Conservation (phyloP, 2,797 vertebrate species). For the Rousettus madagascariensis region DNA sequence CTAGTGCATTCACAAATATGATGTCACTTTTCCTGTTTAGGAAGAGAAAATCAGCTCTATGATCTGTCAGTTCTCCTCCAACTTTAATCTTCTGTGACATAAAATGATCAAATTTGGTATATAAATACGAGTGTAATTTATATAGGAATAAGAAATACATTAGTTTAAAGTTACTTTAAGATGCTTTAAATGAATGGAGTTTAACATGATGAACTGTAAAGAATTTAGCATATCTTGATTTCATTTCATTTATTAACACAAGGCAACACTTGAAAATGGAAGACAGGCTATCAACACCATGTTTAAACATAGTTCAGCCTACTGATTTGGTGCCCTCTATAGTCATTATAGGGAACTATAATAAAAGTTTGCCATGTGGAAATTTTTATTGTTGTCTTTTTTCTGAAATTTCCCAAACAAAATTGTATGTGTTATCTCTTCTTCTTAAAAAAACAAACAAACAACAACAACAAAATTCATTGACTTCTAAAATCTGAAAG, state of each 20-base stretch:
- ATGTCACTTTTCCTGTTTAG: neutral
- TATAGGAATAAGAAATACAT: neutral
- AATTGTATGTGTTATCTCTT: neutral
- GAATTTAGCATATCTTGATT: neutral
- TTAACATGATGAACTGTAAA: neutral
- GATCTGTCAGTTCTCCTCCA: neutral
- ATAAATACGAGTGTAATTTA: neutral
- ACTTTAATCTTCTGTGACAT: neutral
- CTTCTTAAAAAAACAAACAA: too few relatives aligned
- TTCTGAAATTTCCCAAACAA: neutral
- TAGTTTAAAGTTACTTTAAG: neutral
- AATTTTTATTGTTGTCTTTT: neutral
- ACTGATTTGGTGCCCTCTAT: neutral
- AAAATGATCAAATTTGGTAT: neutral
- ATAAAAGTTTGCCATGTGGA: neutral
- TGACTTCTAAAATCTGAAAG: neutral
- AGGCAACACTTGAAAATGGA: neutral
- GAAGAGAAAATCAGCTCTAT: neutral
- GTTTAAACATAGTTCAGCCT: neutral
- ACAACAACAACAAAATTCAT: neutral
- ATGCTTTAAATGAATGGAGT: neutral
- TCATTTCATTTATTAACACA: neutral
- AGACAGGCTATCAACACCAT: neutral
- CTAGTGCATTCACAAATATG: neutral
- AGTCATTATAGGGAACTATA: neutral